Base-by-base conservation (phyloP, 1,140 invertebrate genomes). In the Schmidtea mediterranea region DNA sequence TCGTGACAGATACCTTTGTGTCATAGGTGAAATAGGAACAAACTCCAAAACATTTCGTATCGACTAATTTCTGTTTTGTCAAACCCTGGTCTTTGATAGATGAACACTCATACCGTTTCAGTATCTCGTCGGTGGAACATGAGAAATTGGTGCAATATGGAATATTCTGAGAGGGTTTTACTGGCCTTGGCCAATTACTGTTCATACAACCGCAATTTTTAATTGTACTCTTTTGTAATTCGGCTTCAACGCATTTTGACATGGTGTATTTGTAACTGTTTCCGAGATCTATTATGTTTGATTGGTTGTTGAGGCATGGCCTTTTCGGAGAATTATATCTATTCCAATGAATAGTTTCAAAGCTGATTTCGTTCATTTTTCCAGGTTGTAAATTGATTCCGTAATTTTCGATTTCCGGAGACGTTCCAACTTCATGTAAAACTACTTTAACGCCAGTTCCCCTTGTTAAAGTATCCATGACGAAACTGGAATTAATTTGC, bases 131-230 rank as follows among this genome's bases (percentile, higher is more conserved):
- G 3, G 18, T 23, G 3, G 18, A 19, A 23, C 22, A 19, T 19
- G 40, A 41, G 10, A 23, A 19, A 12, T 41, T 23, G 3, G 22
- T 41, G 12, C 40, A 41, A 23, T 41, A 41, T 19, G 40, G 40
- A 19, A 41, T 23, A 19, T 19, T 3, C 12, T 19, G 40, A 23
- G 18, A 19, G 10, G 40, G 40, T 41, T 19, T 23, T 12, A 6
- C 18, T 19, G 22, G 18, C 12, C 18, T 23, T 12, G 40, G 40
- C 40, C 40, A 41, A 19, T 19, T 19, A 23, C 18, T 19, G 12
- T 41, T 41, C 18, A 41, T 19, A 41, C 40, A 41, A 23, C 40
- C 40, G 40, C 40, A 41, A 10, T 41, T 19, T 41, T 41, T 41
- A 19, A 41, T 19, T 5, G 22, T 19, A 23, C 22, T 19, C 40